Evolutionary conservation across 2,888 invertebrate genomes (phyloP).

Genomic region (Formica aserva): DNA sequence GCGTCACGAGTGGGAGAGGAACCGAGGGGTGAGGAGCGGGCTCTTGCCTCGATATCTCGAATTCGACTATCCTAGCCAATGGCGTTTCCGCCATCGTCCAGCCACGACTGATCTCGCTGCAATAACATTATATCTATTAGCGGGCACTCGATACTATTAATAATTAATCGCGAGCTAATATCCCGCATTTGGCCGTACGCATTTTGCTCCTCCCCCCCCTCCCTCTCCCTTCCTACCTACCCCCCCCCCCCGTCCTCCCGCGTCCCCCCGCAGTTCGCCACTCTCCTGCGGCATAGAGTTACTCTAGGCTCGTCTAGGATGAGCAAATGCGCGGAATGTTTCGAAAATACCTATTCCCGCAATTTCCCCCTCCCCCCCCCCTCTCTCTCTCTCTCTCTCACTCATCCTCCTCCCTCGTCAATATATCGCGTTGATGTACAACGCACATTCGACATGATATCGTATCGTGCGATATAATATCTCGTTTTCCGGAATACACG

Average conservation of each 20-base stretch:
- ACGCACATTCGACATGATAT: conserved; percentile 39
- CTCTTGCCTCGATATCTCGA: conserved; percentile 49
- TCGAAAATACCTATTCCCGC: conserved; percentile 69
- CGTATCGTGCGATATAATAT: conserved; percentile 51
- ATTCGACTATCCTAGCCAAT: conserved; percentile 54
- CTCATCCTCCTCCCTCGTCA: background rate
- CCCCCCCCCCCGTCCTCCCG: background rate
- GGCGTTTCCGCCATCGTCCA: conserved; percentile 61
- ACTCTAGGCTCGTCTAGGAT: conserved; percentile 63
- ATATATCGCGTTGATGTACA: conserved; percentile 55
- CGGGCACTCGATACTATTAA: conserved; percentile 78
- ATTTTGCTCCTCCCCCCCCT: conserved; percentile 57
- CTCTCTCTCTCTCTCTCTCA: background rate
- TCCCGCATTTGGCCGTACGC: conserved; percentile 71
- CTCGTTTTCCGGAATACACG: conserved; percentile 54
- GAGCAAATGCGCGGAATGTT: conserved; percentile 66
- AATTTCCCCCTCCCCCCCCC: background rate
- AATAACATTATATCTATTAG: conserved; percentile 78
- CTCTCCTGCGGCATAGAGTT: conserved; percentile 38
- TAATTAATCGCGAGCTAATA: conserved; percentile 79
- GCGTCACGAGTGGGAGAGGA: background rate
- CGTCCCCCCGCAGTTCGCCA: conserved; percentile 12
- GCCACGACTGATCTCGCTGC: conserved; percentile 72
- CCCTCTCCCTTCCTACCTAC: background rate
- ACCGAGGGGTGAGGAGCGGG: background rate